Evolutionary conservation across 2,113 vertebrate genomes (phyloP).

Genomic region (Alethe diademata): DNA sequence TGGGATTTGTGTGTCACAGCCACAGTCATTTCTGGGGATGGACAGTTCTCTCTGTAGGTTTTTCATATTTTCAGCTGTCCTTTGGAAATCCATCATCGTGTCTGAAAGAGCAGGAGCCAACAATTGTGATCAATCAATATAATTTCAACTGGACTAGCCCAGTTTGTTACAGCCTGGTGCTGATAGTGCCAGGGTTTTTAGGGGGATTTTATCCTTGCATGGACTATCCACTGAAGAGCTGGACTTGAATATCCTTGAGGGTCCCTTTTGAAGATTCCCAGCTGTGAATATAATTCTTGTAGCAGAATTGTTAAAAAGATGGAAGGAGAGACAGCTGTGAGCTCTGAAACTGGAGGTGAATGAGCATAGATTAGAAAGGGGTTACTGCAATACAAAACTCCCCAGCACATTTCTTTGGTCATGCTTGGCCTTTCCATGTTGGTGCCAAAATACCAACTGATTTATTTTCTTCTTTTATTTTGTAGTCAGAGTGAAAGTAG

Average conservation of each 20-base stretch:
- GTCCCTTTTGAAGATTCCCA: background rate
- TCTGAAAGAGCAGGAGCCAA: background rate
- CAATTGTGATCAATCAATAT: background rate
- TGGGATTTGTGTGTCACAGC: background rate
- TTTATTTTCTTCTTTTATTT: slow-evolving; percentile 29
- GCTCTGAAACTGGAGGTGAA: background rate
- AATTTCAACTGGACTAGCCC: background rate
- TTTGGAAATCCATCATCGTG: accelerated
- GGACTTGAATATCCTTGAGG: background rate
- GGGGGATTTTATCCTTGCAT: background rate
- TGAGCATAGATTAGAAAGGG: background rate
- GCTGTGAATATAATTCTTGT: background rate
- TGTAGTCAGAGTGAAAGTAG: background rate
- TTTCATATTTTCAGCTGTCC: background rate
- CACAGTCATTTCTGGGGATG: background rate
- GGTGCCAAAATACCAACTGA: background rate
- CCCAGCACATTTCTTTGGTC: background rate
- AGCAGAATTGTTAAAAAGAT: background rate
- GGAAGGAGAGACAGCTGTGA: background rate
- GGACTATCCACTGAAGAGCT: background rate
- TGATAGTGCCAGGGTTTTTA: background rate
- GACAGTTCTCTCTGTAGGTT: background rate
- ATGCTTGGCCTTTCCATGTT: background rate
- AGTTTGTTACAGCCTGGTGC: background rate
- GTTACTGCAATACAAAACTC: background rate